Evolutionary conservation across 2,113 vertebrate species (phyloP), one percentile per base, ranked within the genome.

Genomic region (Penelope pileata): DNA sequence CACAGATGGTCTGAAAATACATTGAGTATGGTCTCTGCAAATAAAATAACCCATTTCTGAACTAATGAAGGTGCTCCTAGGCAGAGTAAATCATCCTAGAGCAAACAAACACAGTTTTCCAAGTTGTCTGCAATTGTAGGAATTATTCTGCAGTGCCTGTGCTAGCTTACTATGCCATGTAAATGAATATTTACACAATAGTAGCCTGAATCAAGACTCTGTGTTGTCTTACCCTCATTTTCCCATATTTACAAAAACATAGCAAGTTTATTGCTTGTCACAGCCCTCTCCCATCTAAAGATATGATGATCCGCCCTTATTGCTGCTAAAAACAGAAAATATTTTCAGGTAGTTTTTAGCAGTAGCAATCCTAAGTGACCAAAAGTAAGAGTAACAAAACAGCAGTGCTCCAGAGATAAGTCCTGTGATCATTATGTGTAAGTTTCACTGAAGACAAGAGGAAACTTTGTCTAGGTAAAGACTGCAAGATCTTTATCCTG

Each of bases 141-240:
- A 23, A 12, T 48, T 48, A 48, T 38, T 60, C 26, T 12, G 14
- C 47, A 40, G 21, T 7, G 6, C 23, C 59, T 75, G 9, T 38
- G 56, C 64, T 67, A 32, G 5, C 34, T 22, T 12, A 0, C 16
- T 81, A 40, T 45, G 69, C 56, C 13, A 24, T 1, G 0, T 22
- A 29, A 53, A 11, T 45, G 48, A 63, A 22, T 5, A 43, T 64
- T 1, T 5, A 18, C 2, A 0, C 38, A 64, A 56, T 5, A 54
- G 21, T 10, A 42, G 42, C 68, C 64, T 32, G 42, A 67, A 36
- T 69, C 0, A 19, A 68, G 10, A 18, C 2, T 27, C 90, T 58
- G 23, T 47, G 10, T 29, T 47, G 21, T 54, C 26, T 9, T 50
- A 66, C 14, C 4, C 54, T 40, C 53, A 34, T 53, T 78, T 64